These are phyloP conservation scores for Dendrolimus punctatus DNA, from an alignment of 1,140 invertebrate genomes.

Conservation along the genomic window DNA sequence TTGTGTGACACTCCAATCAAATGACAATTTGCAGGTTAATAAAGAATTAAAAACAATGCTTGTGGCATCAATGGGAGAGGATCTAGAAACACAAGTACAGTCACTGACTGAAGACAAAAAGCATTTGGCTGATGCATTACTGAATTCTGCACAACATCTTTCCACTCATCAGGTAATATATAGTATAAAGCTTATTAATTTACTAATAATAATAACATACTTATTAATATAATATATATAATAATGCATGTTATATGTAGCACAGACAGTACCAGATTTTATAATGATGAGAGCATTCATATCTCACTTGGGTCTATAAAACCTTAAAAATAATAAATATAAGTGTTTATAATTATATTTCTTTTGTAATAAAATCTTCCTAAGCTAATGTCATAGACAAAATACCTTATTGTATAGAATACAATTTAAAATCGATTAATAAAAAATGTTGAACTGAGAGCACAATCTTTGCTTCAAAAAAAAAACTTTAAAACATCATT, in stretches of 20 bases:
- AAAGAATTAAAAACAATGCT: slow-evolving; percentile 93
- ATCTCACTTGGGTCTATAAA: too few relatives aligned
- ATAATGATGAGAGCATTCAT: too few relatives aligned
- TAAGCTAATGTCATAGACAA: too few relatives aligned
- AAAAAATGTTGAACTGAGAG: too few relatives aligned
- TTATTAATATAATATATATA: slow-evolving; percentile 3
- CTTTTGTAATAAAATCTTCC: too few relatives aligned
- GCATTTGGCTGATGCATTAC: slow-evolving; percentile 86
- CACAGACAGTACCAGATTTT: too few relatives aligned
- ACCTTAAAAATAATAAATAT: too few relatives aligned
- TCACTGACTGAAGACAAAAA: slow-evolving; percentile 92
- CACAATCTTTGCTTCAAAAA: too few relatives aligned
- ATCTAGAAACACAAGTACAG: slow-evolving; percentile 90
- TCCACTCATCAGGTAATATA: slow-evolving; percentile 81
- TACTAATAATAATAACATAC: neutral
- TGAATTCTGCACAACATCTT: slow-evolving; percentile 88
- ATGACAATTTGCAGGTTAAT: slow-evolving; percentile 79
- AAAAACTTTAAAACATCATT: too few relatives aligned
- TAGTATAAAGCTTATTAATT: neutral
- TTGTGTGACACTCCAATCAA: neutral
- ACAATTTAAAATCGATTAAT: too few relatives aligned
- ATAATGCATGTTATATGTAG: neutral
- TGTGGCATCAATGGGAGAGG: slow-evolving; percentile 95
- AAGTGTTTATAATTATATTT: too few relatives aligned
- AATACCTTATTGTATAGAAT: too few relatives aligned